Percentiles rank a stretch among this genome's conserved stretches.
Conservation (phyloP, 2,888 invertebrate genomes). For the Drosophila paranaensis region DNA sequence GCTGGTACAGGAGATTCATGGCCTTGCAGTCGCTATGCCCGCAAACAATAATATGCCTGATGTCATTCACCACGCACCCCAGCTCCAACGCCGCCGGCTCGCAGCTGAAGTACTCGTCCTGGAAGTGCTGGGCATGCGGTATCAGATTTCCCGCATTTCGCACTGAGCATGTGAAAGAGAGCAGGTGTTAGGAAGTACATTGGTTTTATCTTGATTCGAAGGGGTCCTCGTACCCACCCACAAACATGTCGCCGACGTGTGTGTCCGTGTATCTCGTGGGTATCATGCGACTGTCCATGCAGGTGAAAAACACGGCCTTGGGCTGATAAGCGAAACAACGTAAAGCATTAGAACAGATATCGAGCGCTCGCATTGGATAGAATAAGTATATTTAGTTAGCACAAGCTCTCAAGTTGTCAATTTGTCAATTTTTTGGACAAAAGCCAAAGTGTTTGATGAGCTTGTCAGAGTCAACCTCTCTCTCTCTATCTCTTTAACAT, state of each 20-base stretch:
- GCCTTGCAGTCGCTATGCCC: slow-evolving; percentile 99
- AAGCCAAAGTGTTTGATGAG: slow-evolving; percentile 43
- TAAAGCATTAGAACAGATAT: slow-evolving; percentile 41
- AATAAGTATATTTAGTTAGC: slow-evolving; percentile 21
- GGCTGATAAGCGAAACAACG: slow-evolving; percentile 88
- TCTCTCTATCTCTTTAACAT: background rate
- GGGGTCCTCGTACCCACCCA: slow-evolving; percentile 87
- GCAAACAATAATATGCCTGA: slow-evolving; percentile 96
- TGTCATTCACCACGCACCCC: slow-evolving; percentile 95
- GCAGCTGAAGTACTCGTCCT: slow-evolving; percentile 94
- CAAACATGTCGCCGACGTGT: slow-evolving; percentile 98
- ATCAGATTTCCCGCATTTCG: slow-evolving; percentile 98
- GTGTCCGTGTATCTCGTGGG: slow-evolving; percentile 98
- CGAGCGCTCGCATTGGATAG: slow-evolving; percentile 8
- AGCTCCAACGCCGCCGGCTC: slow-evolving; percentile 98
- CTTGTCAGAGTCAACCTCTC: background rate
- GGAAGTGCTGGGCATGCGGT: slow-evolving; percentile 95
- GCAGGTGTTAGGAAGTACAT: slow-evolving; percentile 36
- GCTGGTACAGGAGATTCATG: slow-evolving; percentile 95
- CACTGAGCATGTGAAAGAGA: slow-evolving; percentile 87
- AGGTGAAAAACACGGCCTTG: slow-evolving; percentile 98
- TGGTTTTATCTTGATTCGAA: background rate
- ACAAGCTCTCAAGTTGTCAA: slow-evolving; percentile 33
- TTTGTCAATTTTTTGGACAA: slow-evolving; percentile 51
- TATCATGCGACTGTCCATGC: slow-evolving; percentile 99